Evolutionary conservation across 2,888 invertebrate species (phyloP), one percentile per base, ranked within the genome.

Genomic region (Halocaridina rubra): DNA sequence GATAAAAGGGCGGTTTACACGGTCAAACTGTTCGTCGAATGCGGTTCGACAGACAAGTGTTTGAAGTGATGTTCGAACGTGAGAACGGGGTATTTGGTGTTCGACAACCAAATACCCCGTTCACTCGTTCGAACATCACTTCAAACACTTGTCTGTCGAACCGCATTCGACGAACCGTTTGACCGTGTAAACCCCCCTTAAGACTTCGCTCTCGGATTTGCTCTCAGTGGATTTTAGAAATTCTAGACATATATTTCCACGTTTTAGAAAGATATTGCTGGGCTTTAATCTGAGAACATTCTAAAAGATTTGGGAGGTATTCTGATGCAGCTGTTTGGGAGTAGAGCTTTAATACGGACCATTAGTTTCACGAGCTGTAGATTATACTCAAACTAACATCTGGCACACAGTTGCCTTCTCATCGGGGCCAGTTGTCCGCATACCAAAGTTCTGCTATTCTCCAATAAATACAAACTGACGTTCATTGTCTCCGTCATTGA

Each of bases 371-470:
- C n/a, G n/a, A n/a, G n/a, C n/a, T n/a, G n/a, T n/a, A n/a, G n/a
- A n/a, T n/a, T n/a, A n/a, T n/a, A n/a, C n/a, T n/a, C 97, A 98
- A 10, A 98, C 97, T 81, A 98, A 92, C 98, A 98, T 98, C 91
- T 97, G 97, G 91, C 97, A 98, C 0, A 98, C 98, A 1, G 97
- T 97, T 0, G 97, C 97, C 91, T 98, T 98, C 91, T 98, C 98
- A 91, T 98, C 98, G 81, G 98, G 92, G 88, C 97, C 95, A 93
- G 88, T 3, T 86, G 87, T 46, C 72, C 80, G 81, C 29, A 87
- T 87, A 86, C 98, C 98, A 90, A 98, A 97, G 91, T 96, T 97
- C 91, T 97, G 97, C 91, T 97, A 97, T 90, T 98, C 97, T 19
- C 97, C 98, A 3, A 98, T 93, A 2, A 96, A 96, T 64, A 98